These are phyloP conservation scores for Andrena fulva DNA, from an alignment of 2,888 invertebrate genomes.

Conservation along the genomic window DNA sequence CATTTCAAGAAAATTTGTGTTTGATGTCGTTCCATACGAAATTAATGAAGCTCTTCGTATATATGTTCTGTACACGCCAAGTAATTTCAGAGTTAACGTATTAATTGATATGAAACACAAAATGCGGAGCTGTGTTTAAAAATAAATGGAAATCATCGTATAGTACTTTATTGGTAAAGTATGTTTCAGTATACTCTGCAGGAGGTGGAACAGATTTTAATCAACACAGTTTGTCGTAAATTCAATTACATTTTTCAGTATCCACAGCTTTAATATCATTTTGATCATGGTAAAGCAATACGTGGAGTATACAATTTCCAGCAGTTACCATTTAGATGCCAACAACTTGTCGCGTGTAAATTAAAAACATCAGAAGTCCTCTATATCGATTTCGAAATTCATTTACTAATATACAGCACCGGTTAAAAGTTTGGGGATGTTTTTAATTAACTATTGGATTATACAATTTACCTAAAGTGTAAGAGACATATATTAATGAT, in stretches of 20 bases:
- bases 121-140: background rate
- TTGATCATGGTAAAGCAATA: conserved; percentile 6
- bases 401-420: background rate
- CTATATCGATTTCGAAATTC: background rate
- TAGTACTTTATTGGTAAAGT: background rate
- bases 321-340: background rate
- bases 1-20: background rate
- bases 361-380: background rate
- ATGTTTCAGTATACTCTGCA: background rate
- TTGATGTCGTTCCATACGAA: background rate
- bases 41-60: background rate
- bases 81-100: background rate
- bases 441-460: no score
- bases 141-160: background rate
- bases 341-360: background rate
- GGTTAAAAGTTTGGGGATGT: no score
- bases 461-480: no score
- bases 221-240: conserved; percentile 1
- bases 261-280: background rate
- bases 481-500: no score
- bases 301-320: background rate
- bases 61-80: background rate
- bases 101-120: background rate
- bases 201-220: conserved; percentile 4
- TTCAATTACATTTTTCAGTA: conserved; percentile 13